phyloP scores from a whole-genome alignment of 2,888 invertebrate species.

The Eupithecia abbreviata region DNA sequence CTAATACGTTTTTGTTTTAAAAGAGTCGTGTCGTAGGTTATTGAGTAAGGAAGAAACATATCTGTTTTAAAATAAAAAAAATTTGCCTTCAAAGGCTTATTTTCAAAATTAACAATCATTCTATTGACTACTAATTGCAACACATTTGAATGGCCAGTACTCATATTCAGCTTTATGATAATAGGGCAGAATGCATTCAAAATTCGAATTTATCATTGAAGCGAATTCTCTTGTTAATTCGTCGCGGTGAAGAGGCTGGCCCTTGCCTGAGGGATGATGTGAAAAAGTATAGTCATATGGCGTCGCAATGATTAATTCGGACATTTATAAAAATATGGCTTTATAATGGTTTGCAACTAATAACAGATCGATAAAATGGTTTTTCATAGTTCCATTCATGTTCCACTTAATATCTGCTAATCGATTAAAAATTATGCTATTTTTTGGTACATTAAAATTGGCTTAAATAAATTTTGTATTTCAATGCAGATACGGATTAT shows the following conservation, averaged over 20 bases:
- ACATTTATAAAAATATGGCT: constrained; percentile 47
- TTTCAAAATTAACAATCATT: neutral
- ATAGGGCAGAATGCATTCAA: constrained; percentile 54
- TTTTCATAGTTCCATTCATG: neutral
- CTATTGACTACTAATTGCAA: neutral
- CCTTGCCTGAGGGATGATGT: constrained; percentile 58
- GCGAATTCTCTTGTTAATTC: constrained; percentile 77
- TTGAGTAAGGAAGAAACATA: too few species aligned
- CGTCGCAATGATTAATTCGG: constrained; percentile 49
- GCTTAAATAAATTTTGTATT: neutral
- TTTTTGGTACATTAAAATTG: neutral
- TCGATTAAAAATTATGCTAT: neutral
- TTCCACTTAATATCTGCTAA: neutral
- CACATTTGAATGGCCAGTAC: constrained; percentile 2
- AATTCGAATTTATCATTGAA: constrained; percentile 69
- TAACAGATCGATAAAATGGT: neutral
- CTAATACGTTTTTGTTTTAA: neutral
- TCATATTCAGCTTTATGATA: constrained; percentile 39
- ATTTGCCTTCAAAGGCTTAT: neutral
- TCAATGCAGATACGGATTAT: too few species aligned
- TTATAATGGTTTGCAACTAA: constrained; percentile 23
- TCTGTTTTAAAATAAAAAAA: neutral
- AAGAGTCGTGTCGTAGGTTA: neutral
- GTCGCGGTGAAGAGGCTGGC: constrained; percentile 62
- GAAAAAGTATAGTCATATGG: constrained; percentile 58